These are phyloP conservation scores for Cheilosia impressa DNA, from an alignment of 2,888 invertebrate genomes.

Conservation along the genomic window DNA sequence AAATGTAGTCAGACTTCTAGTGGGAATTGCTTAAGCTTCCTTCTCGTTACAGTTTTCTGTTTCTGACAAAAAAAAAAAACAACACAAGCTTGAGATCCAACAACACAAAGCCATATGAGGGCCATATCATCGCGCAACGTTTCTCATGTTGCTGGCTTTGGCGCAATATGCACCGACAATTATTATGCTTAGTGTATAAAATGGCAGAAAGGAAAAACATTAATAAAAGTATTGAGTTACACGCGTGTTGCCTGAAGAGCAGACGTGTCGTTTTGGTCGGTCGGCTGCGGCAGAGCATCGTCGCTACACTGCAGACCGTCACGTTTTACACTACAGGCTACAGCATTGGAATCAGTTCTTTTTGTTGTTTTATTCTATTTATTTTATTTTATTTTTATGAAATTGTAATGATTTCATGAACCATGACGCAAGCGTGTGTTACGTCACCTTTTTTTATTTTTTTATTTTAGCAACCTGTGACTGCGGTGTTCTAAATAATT, in stretches of 20 bases:
- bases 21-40: constrained; percentile 63
- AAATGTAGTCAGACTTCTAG: constrained; percentile 37
- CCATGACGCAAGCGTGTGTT: constrained; percentile 65
- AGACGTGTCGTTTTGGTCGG: constrained; percentile 64
- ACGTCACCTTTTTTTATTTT: constrained; percentile 58
- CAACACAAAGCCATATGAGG: constrained; percentile 63
- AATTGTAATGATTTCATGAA: constrained; percentile 65
- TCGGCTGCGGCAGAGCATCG: constrained; percentile 6
- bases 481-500: constrained; percentile 47
- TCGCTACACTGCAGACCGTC: constrained; percentile 60
- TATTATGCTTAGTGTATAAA: constrained; percentile 21
- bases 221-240: constrained; percentile 48
- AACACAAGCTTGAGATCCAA: constrained; percentile 48
- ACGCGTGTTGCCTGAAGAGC: constrained; percentile 64
- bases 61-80: constrained; percentile 39
- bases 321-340: constrained; percentile 55
- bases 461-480: constrained; percentile 14
- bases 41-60: constrained; percentile 58
- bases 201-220: constrained; percentile 38
- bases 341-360: constrained; percentile 55
- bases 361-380: constrained; percentile 42
- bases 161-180: constrained; percentile 65
- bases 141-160: constrained; percentile 72
- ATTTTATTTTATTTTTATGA: constrained; percentile 34
- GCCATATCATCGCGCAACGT: constrained; percentile 59